Conservation (phyloP, 2,113 vertebrate species). For the Neoarius graeffei region DNA sequence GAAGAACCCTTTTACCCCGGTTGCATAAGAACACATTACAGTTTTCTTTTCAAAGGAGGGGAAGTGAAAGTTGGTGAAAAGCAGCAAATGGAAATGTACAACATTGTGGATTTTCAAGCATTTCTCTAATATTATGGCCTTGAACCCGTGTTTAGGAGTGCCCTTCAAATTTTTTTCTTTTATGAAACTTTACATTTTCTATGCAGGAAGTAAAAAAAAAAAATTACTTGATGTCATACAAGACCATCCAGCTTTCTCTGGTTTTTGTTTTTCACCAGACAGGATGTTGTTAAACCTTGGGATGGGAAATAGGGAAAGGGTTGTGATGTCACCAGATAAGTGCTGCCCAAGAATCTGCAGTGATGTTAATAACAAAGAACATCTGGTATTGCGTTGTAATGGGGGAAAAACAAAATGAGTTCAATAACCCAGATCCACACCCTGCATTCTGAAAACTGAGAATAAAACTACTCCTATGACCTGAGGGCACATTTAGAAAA, state of each 20-base stretch:
- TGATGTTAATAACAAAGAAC: not conserved
- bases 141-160: not conserved
- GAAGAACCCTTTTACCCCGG: not conserved
- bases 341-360: not conserved
- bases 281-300: not conserved
- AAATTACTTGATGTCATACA: not conserved
- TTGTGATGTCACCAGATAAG: not conserved
- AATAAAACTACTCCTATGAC: not conserved
- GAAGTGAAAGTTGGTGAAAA: slow-evolving; percentile 1
- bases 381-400: not conserved
- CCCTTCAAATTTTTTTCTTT: not conserved
- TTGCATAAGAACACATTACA: not conserved
- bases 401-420: not conserved
- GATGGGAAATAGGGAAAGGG: not conserved
- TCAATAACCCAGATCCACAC: not conserved
- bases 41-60: not conserved
- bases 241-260: not conserved
- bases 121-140: not conserved
- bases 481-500: not conserved
- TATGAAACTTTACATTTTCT: not conserved
- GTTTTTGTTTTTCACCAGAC: not conserved
- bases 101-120: slow-evolving; percentile 22
- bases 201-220: not conserved
- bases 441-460: not conserved
- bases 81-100: slow-evolving; percentile 35